These are phyloP conservation scores for Luscinia megarhynchos DNA, from an alignment of 2,797 vertebrate genomes.

Conservation along the genomic window DNA sequence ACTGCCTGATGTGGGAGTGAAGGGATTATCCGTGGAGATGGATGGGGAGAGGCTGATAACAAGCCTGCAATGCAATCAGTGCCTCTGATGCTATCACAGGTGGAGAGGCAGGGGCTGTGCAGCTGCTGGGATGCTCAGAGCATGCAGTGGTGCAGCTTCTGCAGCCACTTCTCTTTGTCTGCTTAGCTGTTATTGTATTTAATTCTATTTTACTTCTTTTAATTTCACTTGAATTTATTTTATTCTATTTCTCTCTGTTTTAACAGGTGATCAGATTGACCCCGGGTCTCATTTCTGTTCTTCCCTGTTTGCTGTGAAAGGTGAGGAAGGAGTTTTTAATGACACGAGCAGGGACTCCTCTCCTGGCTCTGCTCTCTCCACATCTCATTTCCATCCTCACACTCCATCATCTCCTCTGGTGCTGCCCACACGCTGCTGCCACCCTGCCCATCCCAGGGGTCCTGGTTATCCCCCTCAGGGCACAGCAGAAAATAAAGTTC, in stretches of 20 bases:
- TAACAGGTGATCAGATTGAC: accelerated
- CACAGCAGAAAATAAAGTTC: accelerated
- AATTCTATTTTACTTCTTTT: background rate
- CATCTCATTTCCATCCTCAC: background rate
- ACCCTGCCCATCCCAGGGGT: background rate
- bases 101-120: background rate
- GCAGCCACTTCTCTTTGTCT: background rate
- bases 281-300: background rate
- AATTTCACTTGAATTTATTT: background rate
- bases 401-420: accelerated
- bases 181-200: background rate
- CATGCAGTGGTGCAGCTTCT: background rate
- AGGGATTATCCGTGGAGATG: conserved; percentile 34
- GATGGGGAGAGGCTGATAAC: conserved; percentile 24
- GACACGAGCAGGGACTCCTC: accelerated
- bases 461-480: accelerated
- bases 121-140: background rate
- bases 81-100: background rate
- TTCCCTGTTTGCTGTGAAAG: background rate
- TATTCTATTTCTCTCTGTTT: background rate
- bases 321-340: background rate
- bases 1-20: background rate
- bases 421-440: background rate
- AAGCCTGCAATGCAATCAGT: conserved; percentile 33
- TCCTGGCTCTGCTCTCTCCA: background rate